Base-by-base conservation (phyloP, 2,113 vertebrate species). In the Vulpes lagopus region DNA sequence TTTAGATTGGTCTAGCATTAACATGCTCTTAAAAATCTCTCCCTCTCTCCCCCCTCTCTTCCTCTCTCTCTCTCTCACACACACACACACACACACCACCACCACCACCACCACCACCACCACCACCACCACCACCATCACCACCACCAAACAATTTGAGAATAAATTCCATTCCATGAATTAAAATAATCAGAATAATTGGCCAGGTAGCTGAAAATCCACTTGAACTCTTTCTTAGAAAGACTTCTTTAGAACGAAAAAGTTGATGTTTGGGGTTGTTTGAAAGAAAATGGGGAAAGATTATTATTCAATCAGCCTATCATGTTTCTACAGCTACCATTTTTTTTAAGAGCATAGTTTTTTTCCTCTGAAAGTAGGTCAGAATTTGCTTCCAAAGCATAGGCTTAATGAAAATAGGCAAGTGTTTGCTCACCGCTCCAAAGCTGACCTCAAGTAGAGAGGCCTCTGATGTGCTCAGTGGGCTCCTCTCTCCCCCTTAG, bases 171-270 rank as follows among this genome's bases (percentile, higher is more conserved):
- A 35, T 20, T 3, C 73, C 90, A 64, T 1, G 20, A 62, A 84
- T 93, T 73, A 59, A 60, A 80, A 19, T 65, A n/a, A 65, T 76
- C 69, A 23, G 25, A 67, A 88, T 80, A 83, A 78, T 9, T 87
- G 88, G 23, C 62, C 30, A 38, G n/a, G 73, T 80, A 81, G 84
- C 82, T 92, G 25, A 96, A 97, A 89, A 71, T 60, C 27, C 78
- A 55, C 91, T 84, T 87, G 87, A 92, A n/a, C 8, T 43, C 74
- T 69, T 89, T 65, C 83, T 65, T 59, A 35, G 53, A 85, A 55
- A 92, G 74, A 57, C 9, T 38, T 60, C 71, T 74, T 51, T 83
- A 62, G 94, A 85, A 83, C 38, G 23, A 11, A 71, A 65, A 95
- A 62, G 38, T 9, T 3, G 49, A 22, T 38, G 25, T 91, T 67